Base-by-base conservation (phyloP, 2,888 invertebrate species). In the Megaustenia siamemsis region DNA sequence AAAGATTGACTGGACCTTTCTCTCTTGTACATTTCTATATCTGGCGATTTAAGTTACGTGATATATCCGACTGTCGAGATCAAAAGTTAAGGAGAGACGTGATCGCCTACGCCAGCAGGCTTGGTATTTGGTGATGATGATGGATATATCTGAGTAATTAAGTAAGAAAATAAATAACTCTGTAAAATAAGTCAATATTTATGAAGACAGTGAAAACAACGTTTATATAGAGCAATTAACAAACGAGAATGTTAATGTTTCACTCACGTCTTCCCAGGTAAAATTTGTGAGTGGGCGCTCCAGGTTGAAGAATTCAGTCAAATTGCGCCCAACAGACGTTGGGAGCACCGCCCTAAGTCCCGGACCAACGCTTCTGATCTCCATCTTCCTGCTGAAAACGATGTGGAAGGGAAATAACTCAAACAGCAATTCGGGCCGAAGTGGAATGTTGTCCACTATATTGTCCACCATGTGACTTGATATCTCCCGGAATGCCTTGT, bases 381-480 rank as follows among this genome's bases (percentile, higher is more conserved):
- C 87, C 93, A 94, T 91, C 73, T 93, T 89, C 40, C 93, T 97
- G 97, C 97, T 97, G 94, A 99, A 99, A 68, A 98, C 98, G 89
- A 99, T 97, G 94, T 98, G 98, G 95, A 99, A 99, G 0, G 99
- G 99, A 94, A 99, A 99, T 92, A 99, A 97, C 94, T 99, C 98
- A 92, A 99, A 98, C 71, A 99, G 95, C 45, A 98, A 97, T 43
- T 88, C 87, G 28, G 90, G 90, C 38, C 88, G 88, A 2, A 92
- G 84, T 0, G 91, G 92, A 40, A 89, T 88, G 82, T 77, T 86
- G 80, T 88, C 86, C 15, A 88, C 83, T 8, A 86, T 60, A 40
- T 83, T 86, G 80, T 87, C 86, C 35, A 88, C 86, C 49, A 83
- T 80, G n/a, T 84, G 86, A 21, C 84, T 83, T 24, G 85, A 73